Evolutionary conservation across 2,888 invertebrate species (phyloP), one percentile per base, ranked within the genome.

Genomic region (Alloplasta piceator): DNA sequence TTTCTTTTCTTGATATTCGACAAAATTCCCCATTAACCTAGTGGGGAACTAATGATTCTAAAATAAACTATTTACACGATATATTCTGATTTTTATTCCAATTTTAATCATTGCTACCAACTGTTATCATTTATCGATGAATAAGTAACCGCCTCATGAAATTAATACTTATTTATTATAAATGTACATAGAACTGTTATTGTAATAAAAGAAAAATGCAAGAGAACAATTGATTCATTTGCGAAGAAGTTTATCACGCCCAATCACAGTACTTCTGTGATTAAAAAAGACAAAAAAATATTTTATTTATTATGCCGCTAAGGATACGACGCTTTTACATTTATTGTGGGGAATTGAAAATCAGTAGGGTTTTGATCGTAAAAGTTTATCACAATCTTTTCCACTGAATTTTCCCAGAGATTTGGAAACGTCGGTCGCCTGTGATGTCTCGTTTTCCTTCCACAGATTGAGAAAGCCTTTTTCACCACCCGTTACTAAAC

Each of bases 401-500:
- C 85, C 87, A 38, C 85, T 85, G 41, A 87, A 85, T 85, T 91
- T 91, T 0, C 85, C 67, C 7, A 86, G 74, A n/a, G 88, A 84
- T 78, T 89, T 88, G 80, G 72, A 16, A 5, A 66, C 50, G 1
- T 41, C 56, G 10, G 26, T 61, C 6, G 4, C n/a, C 12, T 12
- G 43, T 5, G 71, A 87, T 86, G 71, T 41, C 73, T 85, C 74
- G 14, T 84, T 83, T 84, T 89, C 89, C 80, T 93, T 92, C 97
- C 97, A 97, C 55, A 95, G 92, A 86, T 94, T 94, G 9, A 97
- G 86, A 55, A 94, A 91, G 10, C 96, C 96, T n/a, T 93, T 92
- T 92, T 97, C 97, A 4, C 97, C 97, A 16, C 95, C 95, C 7
- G 96, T 96, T 80, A 96, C 89, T 61, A 96, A 90, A 16, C 94